Conservation (phyloP, 2,113 vertebrate species). For the Colistium nudipinnis region DNA sequence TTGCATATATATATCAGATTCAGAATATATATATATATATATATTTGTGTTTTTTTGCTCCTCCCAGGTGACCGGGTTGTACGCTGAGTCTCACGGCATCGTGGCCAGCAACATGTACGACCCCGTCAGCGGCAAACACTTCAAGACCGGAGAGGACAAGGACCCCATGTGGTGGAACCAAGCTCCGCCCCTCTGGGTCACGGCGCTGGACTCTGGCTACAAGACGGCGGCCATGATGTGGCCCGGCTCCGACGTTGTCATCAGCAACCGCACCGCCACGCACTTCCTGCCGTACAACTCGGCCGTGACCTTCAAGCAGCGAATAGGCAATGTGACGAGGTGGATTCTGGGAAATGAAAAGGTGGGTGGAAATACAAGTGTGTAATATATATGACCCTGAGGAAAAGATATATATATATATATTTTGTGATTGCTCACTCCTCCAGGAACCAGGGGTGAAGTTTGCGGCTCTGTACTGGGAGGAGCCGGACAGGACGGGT, state of each 20-base stretch:
- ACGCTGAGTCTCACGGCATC: constrained; percentile 94
- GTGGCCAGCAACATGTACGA: constrained; percentile 93
- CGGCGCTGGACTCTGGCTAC: constrained; percentile 84
- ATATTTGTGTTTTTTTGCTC: neutral
- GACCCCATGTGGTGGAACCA: constrained; percentile 94
- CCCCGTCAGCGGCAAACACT: constrained; percentile 75
- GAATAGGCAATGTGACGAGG: constrained; percentile 79
- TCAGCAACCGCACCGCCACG: constrained; percentile 78
- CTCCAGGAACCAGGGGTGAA: constrained; percentile 61
- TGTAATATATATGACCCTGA: too few relatives aligned
- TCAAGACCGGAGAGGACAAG: constrained; percentile 70
- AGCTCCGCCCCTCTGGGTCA: constrained; percentile 92
- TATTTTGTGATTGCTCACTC: neutral
- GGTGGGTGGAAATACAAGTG: constrained; percentile 39
- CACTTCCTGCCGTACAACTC: constrained; percentile 85
- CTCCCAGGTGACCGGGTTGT: constrained; percentile 88
- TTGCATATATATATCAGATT: too few relatives aligned
- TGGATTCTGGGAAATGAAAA: constrained; percentile 81
- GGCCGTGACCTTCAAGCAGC: constrained; percentile 80
- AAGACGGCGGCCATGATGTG: constrained; percentile 92
- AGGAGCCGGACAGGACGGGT: constrained; percentile 90
- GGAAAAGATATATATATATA: too few relatives aligned
- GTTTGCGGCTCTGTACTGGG: constrained; percentile 93
- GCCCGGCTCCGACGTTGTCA: constrained; percentile 89
- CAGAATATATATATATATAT: neutral